phyloP scores from a whole-genome alignment of 2,113 vertebrate species.

The Camelus bactrianus region DNA sequence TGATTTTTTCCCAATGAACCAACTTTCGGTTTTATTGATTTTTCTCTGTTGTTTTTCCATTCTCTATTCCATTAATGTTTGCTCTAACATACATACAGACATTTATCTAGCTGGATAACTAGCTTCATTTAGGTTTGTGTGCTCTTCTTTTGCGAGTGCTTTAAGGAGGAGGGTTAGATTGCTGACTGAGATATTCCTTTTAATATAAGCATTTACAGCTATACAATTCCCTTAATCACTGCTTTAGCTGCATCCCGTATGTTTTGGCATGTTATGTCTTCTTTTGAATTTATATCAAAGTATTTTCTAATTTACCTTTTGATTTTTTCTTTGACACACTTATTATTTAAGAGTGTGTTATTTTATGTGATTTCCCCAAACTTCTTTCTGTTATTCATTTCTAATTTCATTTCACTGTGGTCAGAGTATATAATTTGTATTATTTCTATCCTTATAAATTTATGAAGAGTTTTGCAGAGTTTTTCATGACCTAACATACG shows the following conservation, averaged over 20 bases:
- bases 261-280: not conserved
- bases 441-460: not conserved
- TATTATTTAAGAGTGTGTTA: not conserved
- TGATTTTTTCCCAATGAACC: not conserved
- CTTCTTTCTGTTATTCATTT: not conserved
- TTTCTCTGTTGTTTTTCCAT: not conserved
- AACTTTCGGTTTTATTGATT: not conserved
- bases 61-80: not conserved
- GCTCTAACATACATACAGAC: not conserved
- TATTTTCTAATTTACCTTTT: not conserved
- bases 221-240: not conserved
- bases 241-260: not conserved
- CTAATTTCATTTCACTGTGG: not conserved
- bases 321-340: not conserved
- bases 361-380: not conserved
- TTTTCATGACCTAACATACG: too few species aligned
- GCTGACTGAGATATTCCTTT: not conserved
- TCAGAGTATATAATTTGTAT: not conserved
- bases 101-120: not conserved
- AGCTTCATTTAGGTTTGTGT: not conserved
- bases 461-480: not conserved
- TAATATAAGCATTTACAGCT: accelerated
- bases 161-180: not conserved
- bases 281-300: not conserved
- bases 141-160: not conserved